Evolutionary conservation across 2,797 vertebrate genomes (phyloP), one percentile per base, ranked within the genome.

Genomic region (Esox masquinongy): DNA sequence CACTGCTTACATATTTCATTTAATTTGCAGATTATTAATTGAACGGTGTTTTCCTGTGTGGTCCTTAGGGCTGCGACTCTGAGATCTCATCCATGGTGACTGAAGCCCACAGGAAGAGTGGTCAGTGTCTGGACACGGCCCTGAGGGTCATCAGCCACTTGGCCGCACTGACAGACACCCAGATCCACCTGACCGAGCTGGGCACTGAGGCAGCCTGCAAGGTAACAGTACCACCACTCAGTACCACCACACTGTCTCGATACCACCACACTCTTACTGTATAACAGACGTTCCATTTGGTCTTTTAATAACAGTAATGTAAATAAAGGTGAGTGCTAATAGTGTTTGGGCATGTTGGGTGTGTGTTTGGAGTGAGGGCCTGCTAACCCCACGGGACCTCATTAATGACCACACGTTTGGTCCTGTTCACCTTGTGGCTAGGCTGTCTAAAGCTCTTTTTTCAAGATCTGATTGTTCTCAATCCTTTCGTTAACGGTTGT

Each of bases 1-100:
- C n/a, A n/a, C n/a, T n/a, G n/a, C n/a, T n/a, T n/a, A n/a, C n/a
- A n/a, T n/a, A 3, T 31, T 17, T 11, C 5, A 53, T 53, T 53
- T 53, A 7, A 53, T 50, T 50, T 14, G 14, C 47, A 9, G 14
- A 5, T 50, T 50, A 0, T 19, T 67, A 9, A 34, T 68, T 36
- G 16, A 34, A 12, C 31, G 17, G 24, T 31, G 43, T 19, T 36
- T 59, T n/a, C 15, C 51, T 22, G 17, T 73, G 9, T 75, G 39
- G 59, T 34, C 4, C 77, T 68, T 3, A 99, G 98, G 97, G 97
- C 0, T 98, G 97, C 80, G 95, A 95, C 84, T 97, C 96, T 6
- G 98, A 99, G 90, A 96, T 99, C 85, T 91, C 95, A 12, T 95
- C 95, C 0, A 96, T 99, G 96, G 97, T 99, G 82, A 92, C 87